Base-by-base conservation (phyloP, 2,888 invertebrate species). In the Hemicrepidius hirtus region DNA sequence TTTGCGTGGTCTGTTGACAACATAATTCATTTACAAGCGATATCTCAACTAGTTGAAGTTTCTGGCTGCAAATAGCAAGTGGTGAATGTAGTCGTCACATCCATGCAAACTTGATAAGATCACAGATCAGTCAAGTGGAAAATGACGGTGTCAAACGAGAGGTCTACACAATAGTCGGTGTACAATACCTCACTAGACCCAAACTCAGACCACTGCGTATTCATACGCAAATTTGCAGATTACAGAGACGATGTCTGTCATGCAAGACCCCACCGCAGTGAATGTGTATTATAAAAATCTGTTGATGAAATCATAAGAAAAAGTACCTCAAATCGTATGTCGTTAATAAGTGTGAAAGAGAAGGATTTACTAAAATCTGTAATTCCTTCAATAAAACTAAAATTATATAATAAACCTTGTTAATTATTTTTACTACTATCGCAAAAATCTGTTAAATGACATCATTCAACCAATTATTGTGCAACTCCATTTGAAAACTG, bases 131-230 rank as follows among this genome's bases (percentile, higher is more conserved):
- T 85, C 85, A 85, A 81, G 84, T 83, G 83, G 85, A 86, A 86
- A 86, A 86, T 86, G 84, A 85, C 85, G 85, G 85, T 86, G 86
- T 86, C 85, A 85, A 84, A 85, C 80, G 79, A 83, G 82, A 83
- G 81, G 83, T 79, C 84, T 81, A 82, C 79, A 85, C 85, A 85
- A 84, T 84, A 84, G 83, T 80, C 81, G 74, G 73, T 66, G 77
- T 78, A 80, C 80, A 79, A 80, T 78, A 75, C 76, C 77, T 77
- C 76, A 77, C 77, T 78, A 75, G 79, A 75, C 76, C 73, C 68
- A 68, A 71, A 63, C 70, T 66, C 76, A 77, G 82, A 78, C 80
- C 79, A 78, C 77, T 74, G 70, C 70, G 76, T 78, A 84, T 86
- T 86, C 86, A 86, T 85, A 86, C 85, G 86, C 86, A 86, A 86